Evolutionary conservation across 2,888 invertebrate genomes (phyloP).

Genomic region (Caenorhabditis doughertyi): DNA sequence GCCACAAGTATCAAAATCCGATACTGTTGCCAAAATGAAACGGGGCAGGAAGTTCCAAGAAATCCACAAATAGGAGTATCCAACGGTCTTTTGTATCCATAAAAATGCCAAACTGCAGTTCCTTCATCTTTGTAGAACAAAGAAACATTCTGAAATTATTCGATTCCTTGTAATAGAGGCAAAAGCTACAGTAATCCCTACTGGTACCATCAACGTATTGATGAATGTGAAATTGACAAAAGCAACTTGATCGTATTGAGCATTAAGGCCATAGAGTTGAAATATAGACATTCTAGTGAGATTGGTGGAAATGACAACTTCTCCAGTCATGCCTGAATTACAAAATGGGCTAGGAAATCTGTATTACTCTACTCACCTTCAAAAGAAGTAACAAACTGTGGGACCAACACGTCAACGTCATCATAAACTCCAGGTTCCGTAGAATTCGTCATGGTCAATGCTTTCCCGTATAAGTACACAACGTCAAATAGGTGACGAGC

Average conservation of each 20-base stretch:
- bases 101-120: constrained; percentile 34
- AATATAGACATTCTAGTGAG: constrained; percentile 58
- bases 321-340: constrained; percentile 65
- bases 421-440: constrained; percentile 42
- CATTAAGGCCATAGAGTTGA: constrained; percentile 60
- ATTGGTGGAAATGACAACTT: constrained; percentile 61
- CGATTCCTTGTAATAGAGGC: no score
- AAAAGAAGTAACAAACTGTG: constrained; percentile 37
- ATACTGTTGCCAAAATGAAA: constrained; percentile 65
- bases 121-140: constrained; percentile 23
- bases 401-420: constrained; percentile 16
- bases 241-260: constrained; percentile 56
- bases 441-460: constrained; percentile 52
- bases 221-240: constrained; percentile 60
- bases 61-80: constrained; percentile 68
- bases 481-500: constrained; percentile 74
- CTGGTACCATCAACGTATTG: constrained; percentile 22
- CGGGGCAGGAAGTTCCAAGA: constrained; percentile 61
- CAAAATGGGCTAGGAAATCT: neutral
- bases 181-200: neutral
- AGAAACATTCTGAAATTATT: constrained; percentile 26
- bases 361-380: constrained; percentile 6
- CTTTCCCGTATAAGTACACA: constrained; percentile 74
- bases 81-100: constrained; percentile 43
- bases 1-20: constrained; percentile 58